Percentiles rank a stretch among this genome's conserved stretches.
Conservation (phyloP, 2,888 invertebrate genomes). For the Chloromyia formosa region DNA sequence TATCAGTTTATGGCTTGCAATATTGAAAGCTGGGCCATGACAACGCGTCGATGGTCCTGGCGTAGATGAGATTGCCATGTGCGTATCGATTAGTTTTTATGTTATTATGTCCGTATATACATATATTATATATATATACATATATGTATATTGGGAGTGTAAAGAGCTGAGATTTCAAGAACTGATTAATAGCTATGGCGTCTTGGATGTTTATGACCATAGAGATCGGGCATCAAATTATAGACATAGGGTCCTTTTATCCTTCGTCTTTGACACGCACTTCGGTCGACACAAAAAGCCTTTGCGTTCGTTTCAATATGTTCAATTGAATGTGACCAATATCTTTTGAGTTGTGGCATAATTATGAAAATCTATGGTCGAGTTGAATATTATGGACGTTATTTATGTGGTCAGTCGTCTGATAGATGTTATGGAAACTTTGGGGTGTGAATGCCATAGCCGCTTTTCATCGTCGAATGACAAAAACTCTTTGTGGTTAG, state of each 20-base stretch:
- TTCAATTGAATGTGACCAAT: constrained; percentile 12
- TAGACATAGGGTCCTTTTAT: background rate
- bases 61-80: constrained; percentile 18
- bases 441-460: no score
- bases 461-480: no score
- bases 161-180: constrained; percentile 34
- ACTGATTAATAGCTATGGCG: constrained; percentile 41
- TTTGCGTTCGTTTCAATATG: background rate
- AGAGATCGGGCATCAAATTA: background rate
- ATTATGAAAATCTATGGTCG: constrained; percentile 8
- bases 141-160: no score
- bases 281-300: background rate
- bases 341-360: background rate
- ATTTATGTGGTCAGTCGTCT: constrained; percentile 6
- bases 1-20: constrained; percentile 38
- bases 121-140: no score
- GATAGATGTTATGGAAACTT: background rate
- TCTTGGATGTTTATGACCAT: constrained; percentile 39
- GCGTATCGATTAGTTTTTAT: constrained; percentile 1
- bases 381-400: background rate
- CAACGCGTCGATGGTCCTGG: background rate
- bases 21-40: constrained; percentile 35
- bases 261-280: background rate
- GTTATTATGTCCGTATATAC: no score
- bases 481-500: no score